These are phyloP conservation scores for Magallana ariakensis DNA, from an alignment of 1,140 invertebrate species.

Conservation along the genomic window DNA sequence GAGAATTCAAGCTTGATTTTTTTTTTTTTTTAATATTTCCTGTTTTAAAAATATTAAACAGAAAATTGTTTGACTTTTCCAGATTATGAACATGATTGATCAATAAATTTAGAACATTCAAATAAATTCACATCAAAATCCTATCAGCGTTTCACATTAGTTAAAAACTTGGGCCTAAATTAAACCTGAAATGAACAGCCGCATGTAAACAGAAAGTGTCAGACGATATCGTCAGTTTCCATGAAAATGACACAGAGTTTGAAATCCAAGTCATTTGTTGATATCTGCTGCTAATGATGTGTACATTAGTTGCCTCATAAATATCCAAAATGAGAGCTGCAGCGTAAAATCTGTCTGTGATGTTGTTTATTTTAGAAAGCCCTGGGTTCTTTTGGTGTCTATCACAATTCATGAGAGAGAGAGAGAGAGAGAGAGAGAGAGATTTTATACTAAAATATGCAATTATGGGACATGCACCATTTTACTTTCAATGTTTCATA, in stretches of 20 bases:
- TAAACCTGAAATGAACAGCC: neutral
- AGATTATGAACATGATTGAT: too few relatives aligned
- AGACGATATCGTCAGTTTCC: neutral
- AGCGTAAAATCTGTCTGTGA: neutral
- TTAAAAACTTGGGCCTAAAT: slow-evolving; percentile 1
- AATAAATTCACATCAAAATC: slow-evolving; percentile 12
- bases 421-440: neutral
- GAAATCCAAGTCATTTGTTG: slow-evolving; percentile 4
- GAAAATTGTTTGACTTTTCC: neutral
- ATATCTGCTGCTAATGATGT: neutral
- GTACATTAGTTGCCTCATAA: slow-evolving; percentile 17
- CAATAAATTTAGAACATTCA: neutral
- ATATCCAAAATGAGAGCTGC: neutral
- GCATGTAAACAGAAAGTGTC: neutral
- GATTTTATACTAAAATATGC: too few relatives aligned
- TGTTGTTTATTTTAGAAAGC: neutral
- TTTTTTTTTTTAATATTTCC: too few relatives aligned
- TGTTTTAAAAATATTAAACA: neutral
- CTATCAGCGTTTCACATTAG: neutral
- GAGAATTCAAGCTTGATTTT: neutral
- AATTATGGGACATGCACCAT: too few relatives aligned
- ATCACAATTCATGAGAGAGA: neutral
- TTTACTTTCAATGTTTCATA: too few relatives aligned
- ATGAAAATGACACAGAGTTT: slow-evolving; percentile 10
- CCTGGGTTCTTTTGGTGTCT: neutral